These are phyloP conservation scores for Poecilia wingei DNA, from an alignment of 2,797 vertebrate genomes.

Conservation along the genomic window DNA sequence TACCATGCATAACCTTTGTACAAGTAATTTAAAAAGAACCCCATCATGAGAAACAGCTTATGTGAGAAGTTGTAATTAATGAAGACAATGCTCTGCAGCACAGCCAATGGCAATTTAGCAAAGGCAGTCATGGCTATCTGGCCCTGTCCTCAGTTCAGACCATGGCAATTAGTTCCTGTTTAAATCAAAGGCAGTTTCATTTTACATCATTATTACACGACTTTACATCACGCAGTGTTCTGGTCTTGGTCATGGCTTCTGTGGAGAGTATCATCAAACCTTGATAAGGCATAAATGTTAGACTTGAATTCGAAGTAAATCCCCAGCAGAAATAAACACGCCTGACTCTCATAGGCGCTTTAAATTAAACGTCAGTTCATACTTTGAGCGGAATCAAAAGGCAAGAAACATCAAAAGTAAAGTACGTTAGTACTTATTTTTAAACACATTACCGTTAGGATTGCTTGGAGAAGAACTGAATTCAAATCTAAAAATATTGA, in stretches of 20 bases:
- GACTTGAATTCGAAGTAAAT: slow-evolving; percentile 20
- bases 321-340: slow-evolving; percentile 6
- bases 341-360: slow-evolving; percentile 3
- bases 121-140: slow-evolving; percentile 14
- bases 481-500: neutral
- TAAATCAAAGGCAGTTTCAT: slow-evolving; percentile 51
- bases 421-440: neutral
- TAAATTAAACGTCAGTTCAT: slow-evolving; percentile 13
- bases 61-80: slow-evolving; percentile 48
- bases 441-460: neutral
- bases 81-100: slow-evolving; percentile 23
- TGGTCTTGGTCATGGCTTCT: slow-evolving; percentile 31
- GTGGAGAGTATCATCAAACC: slow-evolving; percentile 34
- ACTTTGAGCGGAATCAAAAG: neutral
- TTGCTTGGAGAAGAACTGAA: neutral
- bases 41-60: slow-evolving; percentile 34
- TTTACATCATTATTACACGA: slow-evolving; percentile 49
- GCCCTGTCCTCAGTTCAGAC: slow-evolving; percentile 31
- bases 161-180: slow-evolving; percentile 53
- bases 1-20: slow-evolving; percentile 30
- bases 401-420: neutral
- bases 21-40: slow-evolving; percentile 35
- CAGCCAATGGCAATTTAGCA: slow-evolving; percentile 40
- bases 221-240: slow-evolving; percentile 55
- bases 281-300: slow-evolving; percentile 28